Conservation (phyloP, 2,888 invertebrate species). For the Pecten maximus region DNA sequence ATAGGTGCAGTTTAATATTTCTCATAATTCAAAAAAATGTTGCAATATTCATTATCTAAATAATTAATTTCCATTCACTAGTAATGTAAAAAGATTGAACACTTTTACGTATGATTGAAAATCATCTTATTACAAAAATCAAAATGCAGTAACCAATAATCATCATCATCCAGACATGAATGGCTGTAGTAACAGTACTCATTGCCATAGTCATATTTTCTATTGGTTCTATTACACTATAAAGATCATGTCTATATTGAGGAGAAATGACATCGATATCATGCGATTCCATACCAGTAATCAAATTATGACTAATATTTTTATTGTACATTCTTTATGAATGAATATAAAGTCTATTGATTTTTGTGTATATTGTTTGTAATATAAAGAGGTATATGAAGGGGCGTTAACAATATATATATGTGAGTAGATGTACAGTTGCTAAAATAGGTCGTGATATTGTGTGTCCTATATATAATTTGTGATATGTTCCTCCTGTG, state of each 20-base stretch:
- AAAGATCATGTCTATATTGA: neutral
- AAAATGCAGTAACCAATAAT: neutral
- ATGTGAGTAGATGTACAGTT: neutral
- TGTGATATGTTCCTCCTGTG: neutral
- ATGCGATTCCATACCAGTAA: neutral
- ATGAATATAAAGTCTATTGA: neutral
- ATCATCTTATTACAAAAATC: neutral
- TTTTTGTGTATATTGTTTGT: neutral
- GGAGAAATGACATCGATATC: neutral
- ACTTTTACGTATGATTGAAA: neutral
- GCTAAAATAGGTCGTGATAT: constrained; percentile 4
- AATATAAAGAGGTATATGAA: neutral
- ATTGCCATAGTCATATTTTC: neutral
- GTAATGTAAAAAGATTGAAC: neutral
- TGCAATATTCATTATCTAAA: no score
- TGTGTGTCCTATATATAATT: neutral
- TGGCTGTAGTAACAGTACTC: neutral
- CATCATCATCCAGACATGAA: neutral
- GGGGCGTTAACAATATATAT: neutral
- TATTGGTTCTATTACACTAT: neutral
- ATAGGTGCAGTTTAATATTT: no score
- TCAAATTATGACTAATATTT: neutral
- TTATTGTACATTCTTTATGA: neutral
- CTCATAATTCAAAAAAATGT: no score
- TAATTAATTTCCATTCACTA: no score